Evolutionary conservation across 1,140 invertebrate genomes (phyloP), one percentile per base, ranked within the genome.

Genomic region (Ceratitis capitata): DNA sequence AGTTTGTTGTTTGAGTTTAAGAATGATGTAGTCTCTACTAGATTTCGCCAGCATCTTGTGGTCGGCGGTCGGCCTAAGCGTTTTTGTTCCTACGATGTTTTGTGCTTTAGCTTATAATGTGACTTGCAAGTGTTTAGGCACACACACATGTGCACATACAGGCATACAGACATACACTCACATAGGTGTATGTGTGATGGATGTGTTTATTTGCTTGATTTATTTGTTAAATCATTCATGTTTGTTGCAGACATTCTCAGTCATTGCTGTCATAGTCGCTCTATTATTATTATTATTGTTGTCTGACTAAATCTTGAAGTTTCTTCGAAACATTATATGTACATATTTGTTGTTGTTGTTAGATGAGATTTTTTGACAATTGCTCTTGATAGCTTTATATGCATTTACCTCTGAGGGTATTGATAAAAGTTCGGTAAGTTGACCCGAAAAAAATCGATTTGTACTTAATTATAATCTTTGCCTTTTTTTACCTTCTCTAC

Each of bases 161-260:
- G 14, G 35, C 42, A 3, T 39, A 42, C 64, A 42, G 3, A 78
- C 12, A 69, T 45, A 32, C 12, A 26, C 45, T 45, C 6, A 14
- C 14, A 26, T 45, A 19, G n/a, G 35, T 9, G 2, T 23, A 35
- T 26, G 26, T 78, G 39, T 87, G 87, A 87, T 86, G 78, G 88
- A 88, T 89, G 89, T 90, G 89, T 90, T 90, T 90, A 90, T 90
- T 89, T 90, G 89, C 88, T 89, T 87, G 88, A 88, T 87, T 89
- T 88, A 82, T 85, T 89, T 88, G 86, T 86, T 86, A 82, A 87
- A 85, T 85, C 84, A 85, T 85, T 69, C 84, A 83, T 83, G 82
- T 83, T 83, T 51, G 49, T 56, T 51, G 82, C 53, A 78, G 69
- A 78, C 69, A 45, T 78, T 78, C 45, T 26, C 69, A 78, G 69